Evolutionary conservation across 2,113 vertebrate species (phyloP).

Genomic region (Onychostruthus taczanowskii): DNA sequence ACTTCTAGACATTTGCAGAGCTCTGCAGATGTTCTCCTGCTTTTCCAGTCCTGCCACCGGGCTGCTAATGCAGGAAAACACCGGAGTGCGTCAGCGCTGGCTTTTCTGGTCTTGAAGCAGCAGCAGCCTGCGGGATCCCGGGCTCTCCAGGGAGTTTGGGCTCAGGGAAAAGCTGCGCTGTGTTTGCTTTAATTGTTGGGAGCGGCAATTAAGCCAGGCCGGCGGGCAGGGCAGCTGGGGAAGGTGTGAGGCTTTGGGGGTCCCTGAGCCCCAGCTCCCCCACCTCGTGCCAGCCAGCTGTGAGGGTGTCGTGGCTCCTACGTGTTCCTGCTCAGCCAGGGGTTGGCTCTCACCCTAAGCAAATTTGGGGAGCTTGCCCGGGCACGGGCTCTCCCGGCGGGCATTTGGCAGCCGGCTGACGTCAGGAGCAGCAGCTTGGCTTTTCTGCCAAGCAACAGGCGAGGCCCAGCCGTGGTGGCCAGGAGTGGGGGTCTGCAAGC

Average conservation of each 20-base stretch:
- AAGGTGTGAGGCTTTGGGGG: rapidly evolving
- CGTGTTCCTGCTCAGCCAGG: neutral
- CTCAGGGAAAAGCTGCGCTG: neutral
- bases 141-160: neutral
- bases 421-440: neutral
- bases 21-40: slow-evolving; percentile 56
- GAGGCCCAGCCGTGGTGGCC: rapidly evolving
- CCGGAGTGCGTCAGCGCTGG: neutral
- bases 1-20: slow-evolving; percentile 24
- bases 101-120: slow-evolving; percentile 12
- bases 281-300: neutral
- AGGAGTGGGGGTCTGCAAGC: neutral
- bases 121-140: neutral
- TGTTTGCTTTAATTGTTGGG: neutral
- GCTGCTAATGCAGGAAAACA: neutral
- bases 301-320: neutral
- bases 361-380: neutral
- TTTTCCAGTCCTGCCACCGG: slow-evolving; percentile 41
- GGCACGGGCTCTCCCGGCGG: neutral
- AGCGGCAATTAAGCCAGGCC: neutral
- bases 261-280: rapidly evolving
- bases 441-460: neutral
- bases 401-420: neutral
- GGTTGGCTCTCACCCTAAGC: neutral
- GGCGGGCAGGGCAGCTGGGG: neutral